A percentile compares a stretch with the other conserved stretches of the same genome.
phyloP scores from a whole-genome alignment of 2,797 vertebrate genomes.

The Sebastes taczanowskii region DNA sequence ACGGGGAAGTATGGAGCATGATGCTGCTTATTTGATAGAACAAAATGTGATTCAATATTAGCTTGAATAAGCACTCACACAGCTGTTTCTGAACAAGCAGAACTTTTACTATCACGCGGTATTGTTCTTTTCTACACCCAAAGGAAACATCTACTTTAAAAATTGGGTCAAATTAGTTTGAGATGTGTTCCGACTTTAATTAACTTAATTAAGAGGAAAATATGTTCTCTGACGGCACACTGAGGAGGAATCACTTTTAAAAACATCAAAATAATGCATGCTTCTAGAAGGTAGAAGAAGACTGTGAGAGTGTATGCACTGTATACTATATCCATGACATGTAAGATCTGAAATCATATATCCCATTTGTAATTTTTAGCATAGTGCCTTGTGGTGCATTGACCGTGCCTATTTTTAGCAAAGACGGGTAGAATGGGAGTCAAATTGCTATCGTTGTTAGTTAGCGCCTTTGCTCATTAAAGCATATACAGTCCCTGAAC shows the following conservation, averaged over 20 bases:
- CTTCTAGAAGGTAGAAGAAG: background rate
- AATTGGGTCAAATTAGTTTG: background rate
- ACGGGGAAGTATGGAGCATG: background rate
- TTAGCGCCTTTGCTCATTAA: constrained; percentile 18
- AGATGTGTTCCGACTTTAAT: background rate
- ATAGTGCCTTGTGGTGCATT: background rate
- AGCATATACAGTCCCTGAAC: background rate
- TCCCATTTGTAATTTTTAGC: background rate
- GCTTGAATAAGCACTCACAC: constrained; percentile 10
- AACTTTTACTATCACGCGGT: background rate
- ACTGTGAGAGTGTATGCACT: background rate
- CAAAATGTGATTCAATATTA: constrained; percentile 24
- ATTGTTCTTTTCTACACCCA: background rate
- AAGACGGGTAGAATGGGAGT: background rate
- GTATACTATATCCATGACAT: background rate
- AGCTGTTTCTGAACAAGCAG: constrained; percentile 14
- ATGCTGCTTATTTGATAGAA: constrained; percentile 40
- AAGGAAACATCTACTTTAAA: constrained; percentile 4
- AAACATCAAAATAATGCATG: background rate
- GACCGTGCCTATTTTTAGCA: background rate
- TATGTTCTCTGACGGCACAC: background rate
- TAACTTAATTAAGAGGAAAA: constrained; percentile 10
- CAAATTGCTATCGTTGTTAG: background rate
- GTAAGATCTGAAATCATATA: background rate
- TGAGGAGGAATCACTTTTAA: background rate